A percentile compares a stretch with the other conserved stretches of the same genome.
Conservation (phyloP, 2,888 invertebrate species). For the Lithophane leautieri region DNA sequence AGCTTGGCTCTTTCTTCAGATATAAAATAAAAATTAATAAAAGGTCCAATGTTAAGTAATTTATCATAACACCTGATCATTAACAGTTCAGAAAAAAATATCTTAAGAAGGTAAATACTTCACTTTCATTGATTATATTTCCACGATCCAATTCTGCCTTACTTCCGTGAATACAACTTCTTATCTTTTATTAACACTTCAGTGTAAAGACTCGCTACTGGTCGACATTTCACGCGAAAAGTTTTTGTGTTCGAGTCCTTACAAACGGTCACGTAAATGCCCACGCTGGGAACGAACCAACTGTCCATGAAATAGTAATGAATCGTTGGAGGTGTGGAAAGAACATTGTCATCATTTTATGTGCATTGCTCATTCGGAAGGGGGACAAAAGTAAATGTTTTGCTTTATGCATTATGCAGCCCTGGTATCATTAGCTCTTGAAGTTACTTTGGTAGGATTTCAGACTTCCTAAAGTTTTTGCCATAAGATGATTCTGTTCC, state of each 20-base stretch:
- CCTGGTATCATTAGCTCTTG: constrained; percentile 27
- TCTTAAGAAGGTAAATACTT: not conserved
- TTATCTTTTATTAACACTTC: constrained; percentile 52
- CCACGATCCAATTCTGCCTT: constrained; percentile 1
- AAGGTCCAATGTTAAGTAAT: not conserved
- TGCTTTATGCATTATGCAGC: constrained; percentile 35
- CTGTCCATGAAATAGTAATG: constrained; percentile 54
- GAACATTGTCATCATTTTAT: constrained; percentile 41
- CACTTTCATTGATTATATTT: constrained; percentile 17
- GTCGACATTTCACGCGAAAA: constrained; percentile 55
- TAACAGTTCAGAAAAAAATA: not conserved
- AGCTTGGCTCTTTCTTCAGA: not conserved
- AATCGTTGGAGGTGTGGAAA: constrained; percentile 46
- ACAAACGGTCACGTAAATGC: constrained; percentile 40
- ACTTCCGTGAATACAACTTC: constrained; percentile 37
- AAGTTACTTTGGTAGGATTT: not conserved
- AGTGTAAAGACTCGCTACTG: constrained; percentile 44
- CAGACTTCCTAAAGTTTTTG: not conserved
- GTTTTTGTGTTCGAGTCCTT: constrained; percentile 29
- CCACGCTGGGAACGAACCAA: constrained; percentile 43
- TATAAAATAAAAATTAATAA: not conserved
- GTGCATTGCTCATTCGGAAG: constrained; percentile 18
- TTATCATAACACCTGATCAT: not conserved
- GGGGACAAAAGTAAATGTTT: constrained; percentile 22
- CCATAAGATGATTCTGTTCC: not conserved